These are phyloP conservation scores for Dicrurus megarhynchus DNA, from an alignment of 2,113 vertebrate genomes.

Conservation along the genomic window DNA sequence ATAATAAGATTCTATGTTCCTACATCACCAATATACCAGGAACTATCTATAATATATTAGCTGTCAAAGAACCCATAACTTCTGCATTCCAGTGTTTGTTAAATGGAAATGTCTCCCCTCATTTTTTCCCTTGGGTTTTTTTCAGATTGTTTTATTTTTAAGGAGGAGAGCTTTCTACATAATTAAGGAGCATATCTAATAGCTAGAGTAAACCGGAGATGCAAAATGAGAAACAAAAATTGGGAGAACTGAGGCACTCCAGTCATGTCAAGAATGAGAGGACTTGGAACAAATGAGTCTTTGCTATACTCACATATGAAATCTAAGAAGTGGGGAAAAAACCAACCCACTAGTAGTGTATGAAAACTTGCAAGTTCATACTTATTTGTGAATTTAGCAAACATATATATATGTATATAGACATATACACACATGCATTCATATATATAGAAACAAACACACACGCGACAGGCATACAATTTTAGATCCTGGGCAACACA, in stretches of 20 bases:
- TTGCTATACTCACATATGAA: neutral
- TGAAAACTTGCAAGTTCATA: neutral
- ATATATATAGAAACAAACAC: neutral
- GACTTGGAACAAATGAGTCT: neutral
- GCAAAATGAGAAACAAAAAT: neutral
- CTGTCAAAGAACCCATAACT: neutral
- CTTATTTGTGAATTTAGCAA: neutral
- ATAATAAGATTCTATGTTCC: neutral
- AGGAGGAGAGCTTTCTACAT: neutral
- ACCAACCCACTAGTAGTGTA: accelerated
- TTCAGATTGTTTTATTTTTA: neutral
- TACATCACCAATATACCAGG: neutral
- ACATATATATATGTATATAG: neutral
- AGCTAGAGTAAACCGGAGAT: neutral
- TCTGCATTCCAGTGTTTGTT: neutral
- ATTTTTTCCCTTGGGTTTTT: neutral
- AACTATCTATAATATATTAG: neutral
- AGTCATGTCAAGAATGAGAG: neutral
- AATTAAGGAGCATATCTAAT: neutral
- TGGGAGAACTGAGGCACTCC: neutral
- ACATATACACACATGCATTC: neutral
- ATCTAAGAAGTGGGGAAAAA: neutral
- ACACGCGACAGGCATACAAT: neutral
- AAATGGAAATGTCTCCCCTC: neutral
- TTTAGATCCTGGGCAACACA: slow-evolving; percentile 31